phyloP scores from a whole-genome alignment of 2,113 vertebrate species.

The Garra rufa region DNA sequence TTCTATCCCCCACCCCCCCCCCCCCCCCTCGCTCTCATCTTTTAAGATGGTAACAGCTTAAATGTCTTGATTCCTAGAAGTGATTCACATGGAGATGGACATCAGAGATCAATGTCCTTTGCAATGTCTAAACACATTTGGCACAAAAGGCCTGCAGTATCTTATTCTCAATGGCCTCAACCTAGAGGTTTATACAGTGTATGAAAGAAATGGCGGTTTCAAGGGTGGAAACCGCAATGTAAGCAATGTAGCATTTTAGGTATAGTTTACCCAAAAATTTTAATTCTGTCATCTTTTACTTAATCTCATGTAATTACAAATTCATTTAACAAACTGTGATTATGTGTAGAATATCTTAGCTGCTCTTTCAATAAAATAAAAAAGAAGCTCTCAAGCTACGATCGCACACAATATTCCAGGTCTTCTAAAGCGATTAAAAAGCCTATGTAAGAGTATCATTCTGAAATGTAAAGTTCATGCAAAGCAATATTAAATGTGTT shows the following conservation, averaged over 20 bases:
- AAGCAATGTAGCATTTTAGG: neutral
- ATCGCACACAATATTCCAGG: neutral
- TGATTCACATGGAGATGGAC: neutral
- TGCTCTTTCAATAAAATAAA: neutral
- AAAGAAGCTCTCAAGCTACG: neutral
- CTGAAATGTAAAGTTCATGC: too few relatives aligned
- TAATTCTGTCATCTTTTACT: neutral
- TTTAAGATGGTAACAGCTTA: neutral
- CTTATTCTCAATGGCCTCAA: neutral
- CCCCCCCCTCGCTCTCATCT: neutral
- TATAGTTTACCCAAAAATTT: neutral
- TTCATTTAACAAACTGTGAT: neutral
- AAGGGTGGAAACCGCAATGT: slow-evolving; percentile 14
- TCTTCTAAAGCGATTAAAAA: neutral
- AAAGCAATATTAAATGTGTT: too few relatives aligned
- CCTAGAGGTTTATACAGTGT: slow-evolving; percentile 1
- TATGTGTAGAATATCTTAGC: neutral
- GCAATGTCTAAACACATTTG: neutral
- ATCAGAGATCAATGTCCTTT: neutral
- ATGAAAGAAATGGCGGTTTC: neutral
- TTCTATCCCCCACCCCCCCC: too few relatives aligned
- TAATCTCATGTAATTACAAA: neutral
- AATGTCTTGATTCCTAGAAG: slow-evolving; percentile 10
- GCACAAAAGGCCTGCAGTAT: neutral
- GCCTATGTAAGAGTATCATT: neutral